A percentile compares a stretch with the other conserved stretches of the same genome.
Conservation (phyloP, 2,797 vertebrate species). For the Psittacula derbiana region DNA sequence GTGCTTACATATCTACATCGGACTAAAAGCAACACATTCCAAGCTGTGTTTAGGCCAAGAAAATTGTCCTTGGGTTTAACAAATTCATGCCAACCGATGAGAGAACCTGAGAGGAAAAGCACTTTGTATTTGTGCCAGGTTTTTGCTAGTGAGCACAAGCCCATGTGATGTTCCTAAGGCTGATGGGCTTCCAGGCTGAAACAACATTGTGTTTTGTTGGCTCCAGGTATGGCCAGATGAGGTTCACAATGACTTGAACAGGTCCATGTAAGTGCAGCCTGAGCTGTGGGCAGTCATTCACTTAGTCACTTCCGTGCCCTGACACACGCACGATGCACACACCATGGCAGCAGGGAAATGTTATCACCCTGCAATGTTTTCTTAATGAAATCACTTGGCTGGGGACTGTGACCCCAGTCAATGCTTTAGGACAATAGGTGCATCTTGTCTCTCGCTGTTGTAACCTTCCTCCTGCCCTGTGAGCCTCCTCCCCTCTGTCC, state of each 20-base stretch:
- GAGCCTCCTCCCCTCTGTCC: slow-evolving; percentile 41
- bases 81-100: not conserved
- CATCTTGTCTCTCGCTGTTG: slow-evolving; percentile 9
- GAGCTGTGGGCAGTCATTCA: not conserved
- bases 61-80: not conserved
- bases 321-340: not conserved
- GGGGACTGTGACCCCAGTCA: not conserved
- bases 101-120: not conserved
- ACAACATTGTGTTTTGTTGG: not conserved
- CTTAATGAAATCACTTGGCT: not conserved
- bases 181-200: not conserved
- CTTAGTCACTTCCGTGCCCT: slow-evolving; percentile 39
- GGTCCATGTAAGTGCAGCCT: not conserved
- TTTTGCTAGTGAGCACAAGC: not conserved
- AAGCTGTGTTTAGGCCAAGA: not conserved
- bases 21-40: not conserved
- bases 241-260: not conserved
- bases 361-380: not conserved
- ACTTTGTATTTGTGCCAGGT: not conserved
- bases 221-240: not conserved
- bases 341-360: not conserved
- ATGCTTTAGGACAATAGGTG: slow-evolving; percentile 4
- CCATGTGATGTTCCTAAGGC: not conserved
- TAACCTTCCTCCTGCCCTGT: not conserved
- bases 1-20: rapidly evolving